Base-by-base conservation (phyloP, 1,140 invertebrate species). In the Rhyacophila brunnea region DNA sequence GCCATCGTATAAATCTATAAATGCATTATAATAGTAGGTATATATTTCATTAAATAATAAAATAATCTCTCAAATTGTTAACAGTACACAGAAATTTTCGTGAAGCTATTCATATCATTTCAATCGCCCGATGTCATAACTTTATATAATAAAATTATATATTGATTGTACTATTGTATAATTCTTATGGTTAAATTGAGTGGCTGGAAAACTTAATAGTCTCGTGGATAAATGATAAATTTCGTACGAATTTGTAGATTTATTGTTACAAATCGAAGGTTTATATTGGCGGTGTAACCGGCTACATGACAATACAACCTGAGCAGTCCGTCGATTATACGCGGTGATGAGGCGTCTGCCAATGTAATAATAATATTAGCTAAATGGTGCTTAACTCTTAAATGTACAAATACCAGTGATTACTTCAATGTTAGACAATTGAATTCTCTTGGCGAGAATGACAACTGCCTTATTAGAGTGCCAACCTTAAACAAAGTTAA, bases 371-470 rank as follows among this genome's bases (percentile, higher is more conserved):
- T n/a, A n/a, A n/a, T n/a, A n/a, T 40, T 47, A 46, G 18, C 20
- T 14, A 36, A 45, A 48, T 46, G 53, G 52, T 63, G 61, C 54
- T 63, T 28, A 56, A 28, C 23, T 54, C 20, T 6, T 42, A 44
- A 51, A 59, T 59, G 56, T 58, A 63, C 56, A 63, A 63, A 62
- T 44, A 44, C 56, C 56, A 63, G 56, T 63, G 56, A 59, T 59
- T 56, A 45, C 38, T 55, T 34, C 13, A 28, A 45, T 46, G 42
- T 46, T 17, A 15, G 18, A 45, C 17, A 28, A 28, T 28, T 28
- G 9, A 17, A 17, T 45, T 19, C 43, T 45, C 43, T 15, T 45
- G 7, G 10, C 6, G 55, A 57, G 23, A 45, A 42, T 17, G 49
- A 60, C 36, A 45, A 47, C 23, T 42, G 44, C 50, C 45, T 60